phyloP scores from a whole-genome alignment of 1,140 invertebrate genomes.

The Drosophila littoralis region DNA sequence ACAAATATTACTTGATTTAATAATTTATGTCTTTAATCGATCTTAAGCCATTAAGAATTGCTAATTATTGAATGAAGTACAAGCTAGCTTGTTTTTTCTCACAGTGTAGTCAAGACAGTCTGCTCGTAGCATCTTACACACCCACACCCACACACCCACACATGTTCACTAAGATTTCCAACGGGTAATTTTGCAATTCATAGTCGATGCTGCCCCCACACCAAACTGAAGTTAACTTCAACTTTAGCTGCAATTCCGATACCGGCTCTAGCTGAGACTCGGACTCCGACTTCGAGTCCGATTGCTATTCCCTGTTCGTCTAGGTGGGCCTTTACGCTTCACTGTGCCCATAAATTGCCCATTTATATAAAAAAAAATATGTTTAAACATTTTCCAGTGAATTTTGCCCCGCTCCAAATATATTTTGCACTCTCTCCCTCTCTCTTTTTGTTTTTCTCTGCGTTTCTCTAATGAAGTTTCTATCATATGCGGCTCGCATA shows the following conservation, averaged over 20 bases:
- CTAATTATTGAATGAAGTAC: too few relatives aligned
- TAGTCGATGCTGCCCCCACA: conserved; percentile 29
- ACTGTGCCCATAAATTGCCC: conserved; percentile 73
- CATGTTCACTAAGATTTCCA: background rate
- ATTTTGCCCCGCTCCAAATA: conserved; percentile 42
- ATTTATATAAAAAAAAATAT: conserved; percentile 51
- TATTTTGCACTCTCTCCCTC: background rate
- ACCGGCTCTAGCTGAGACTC: background rate
- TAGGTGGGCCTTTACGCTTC: conserved; percentile 60
- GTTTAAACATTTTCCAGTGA: conserved; percentile 69
- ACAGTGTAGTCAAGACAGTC: too few relatives aligned
- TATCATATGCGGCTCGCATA: conserved; percentile 30
- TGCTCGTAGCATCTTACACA: background rate
- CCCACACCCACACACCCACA: background rate
- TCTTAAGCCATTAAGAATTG: too few relatives aligned
- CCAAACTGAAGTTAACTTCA: background rate
- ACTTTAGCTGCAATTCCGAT: conserved; percentile 4
- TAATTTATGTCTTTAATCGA: too few relatives aligned
- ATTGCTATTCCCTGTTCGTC: conserved; percentile 12
- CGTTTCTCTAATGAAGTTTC: conserved; percentile 42
- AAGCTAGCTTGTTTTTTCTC: too few relatives aligned
- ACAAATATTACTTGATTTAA: too few relatives aligned
- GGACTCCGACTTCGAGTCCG: conserved; percentile 16
- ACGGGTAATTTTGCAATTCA: conserved; percentile 52
- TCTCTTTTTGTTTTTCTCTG: background rate